Conservation (phyloP, 2,797 vertebrate genomes). For the Caiman crocodilus region DNA sequence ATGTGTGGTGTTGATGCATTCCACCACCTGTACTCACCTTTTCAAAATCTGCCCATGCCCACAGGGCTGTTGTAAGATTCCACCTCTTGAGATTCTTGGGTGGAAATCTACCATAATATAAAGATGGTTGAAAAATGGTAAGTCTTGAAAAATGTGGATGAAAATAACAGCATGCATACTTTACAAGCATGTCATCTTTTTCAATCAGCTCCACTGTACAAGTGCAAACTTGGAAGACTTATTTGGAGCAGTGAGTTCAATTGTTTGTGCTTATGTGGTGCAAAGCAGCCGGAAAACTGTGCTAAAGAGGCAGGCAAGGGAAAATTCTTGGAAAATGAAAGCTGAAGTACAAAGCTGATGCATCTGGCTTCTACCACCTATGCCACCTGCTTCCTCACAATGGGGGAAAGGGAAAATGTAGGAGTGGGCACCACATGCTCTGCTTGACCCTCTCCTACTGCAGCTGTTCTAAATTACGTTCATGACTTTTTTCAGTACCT, state of each 20-base stretch:
- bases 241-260: not conserved
- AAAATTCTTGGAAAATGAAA: not conserved
- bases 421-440: not conserved
- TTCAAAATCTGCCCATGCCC: not conserved
- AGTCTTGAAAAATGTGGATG: not conserved
- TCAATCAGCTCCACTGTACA: not conserved
- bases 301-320: not conserved
- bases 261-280: not conserved
- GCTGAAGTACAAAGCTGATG: not conserved
- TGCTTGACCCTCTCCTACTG: too few relatives aligned
- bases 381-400: not conserved
- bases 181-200: not conserved
- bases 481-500: not conserved
- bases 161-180: not conserved
- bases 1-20: too few relatives aligned
- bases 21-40: too few relatives aligned
- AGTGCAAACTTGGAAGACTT: not conserved
- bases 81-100: not conserved
- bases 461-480: not conserved
- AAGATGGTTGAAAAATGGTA: not conserved
- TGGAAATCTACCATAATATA: not conserved
- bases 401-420: not conserved
- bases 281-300: not conserved
- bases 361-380: not conserved
- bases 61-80: not conserved